Percentiles rank a stretch among this genome's conserved stretches.
These are phyloP conservation scores for Xenops minutus DNA, from an alignment of 2,797 vertebrate species.

Conservation along the genomic window DNA sequence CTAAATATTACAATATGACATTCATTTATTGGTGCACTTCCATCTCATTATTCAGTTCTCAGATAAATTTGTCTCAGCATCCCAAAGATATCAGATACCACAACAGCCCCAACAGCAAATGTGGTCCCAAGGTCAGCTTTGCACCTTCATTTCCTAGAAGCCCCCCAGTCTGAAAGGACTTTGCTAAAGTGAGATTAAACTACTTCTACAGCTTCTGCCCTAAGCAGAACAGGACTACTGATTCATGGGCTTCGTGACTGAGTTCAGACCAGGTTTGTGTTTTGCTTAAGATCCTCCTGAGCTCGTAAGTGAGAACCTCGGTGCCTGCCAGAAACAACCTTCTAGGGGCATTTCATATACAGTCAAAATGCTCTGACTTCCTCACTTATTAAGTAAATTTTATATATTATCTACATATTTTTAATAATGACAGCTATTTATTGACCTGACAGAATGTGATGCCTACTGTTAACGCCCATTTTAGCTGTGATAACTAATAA, in stretches of 20 bases:
- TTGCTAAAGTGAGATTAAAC: not conserved
- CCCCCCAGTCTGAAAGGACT: not conserved
- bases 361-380: not conserved
- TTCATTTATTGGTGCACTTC: not conserved
- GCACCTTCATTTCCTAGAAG: not conserved
- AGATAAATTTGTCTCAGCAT: not conserved
- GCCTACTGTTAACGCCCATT: not conserved
- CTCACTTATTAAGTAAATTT: not conserved
- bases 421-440: not conserved
- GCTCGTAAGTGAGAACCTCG: not conserved
- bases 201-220: not conserved
- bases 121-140: not conserved
- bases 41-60: not conserved
- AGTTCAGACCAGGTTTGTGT: not conserved
- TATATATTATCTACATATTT: not conserved
- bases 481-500: slow-evolving; percentile 44
- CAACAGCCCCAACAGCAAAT: not conserved
- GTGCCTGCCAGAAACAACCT: not conserved
- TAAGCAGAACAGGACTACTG: not conserved
- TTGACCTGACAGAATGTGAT: slow-evolving; percentile 9
- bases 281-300: not conserved
- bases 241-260: not conserved
- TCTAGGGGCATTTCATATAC: not conserved
- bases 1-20: not conserved
- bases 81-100: not conserved